Evolutionary conservation across 2,113 vertebrate species (phyloP).

Genomic region (Xyliphius kryptos): DNA sequence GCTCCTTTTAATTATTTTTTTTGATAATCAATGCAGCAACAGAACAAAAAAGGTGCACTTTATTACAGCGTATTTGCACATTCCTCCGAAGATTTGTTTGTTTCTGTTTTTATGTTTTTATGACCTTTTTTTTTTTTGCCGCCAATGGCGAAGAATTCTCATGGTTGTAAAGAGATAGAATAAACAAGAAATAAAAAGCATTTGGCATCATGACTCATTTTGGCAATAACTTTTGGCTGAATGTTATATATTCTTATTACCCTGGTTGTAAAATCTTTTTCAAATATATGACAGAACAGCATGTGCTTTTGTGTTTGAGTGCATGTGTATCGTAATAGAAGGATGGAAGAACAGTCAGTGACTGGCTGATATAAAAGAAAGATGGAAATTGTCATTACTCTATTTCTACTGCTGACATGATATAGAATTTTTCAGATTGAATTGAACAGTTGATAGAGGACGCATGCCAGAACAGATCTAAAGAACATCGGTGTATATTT

Average conservation of each 20-base stretch:
- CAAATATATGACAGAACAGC: not conserved
- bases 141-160: not conserved
- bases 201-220: not conserved
- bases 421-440: not conserved
- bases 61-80: not conserved
- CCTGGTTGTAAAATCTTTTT: not conserved
- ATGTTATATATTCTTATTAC: not conserved
- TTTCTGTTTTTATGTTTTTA: not conserved
- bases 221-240: not conserved
- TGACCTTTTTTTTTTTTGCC: not conserved
- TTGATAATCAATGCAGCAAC: not conserved
- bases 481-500: not conserved
- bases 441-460: not conserved
- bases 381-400: not conserved
- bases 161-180: not conserved
- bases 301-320: not conserved
- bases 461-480: not conserved
- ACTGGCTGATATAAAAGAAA: constrained; percentile 6
- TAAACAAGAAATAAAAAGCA: not conserved
- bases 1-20: not conserved
- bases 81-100: not conserved
- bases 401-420: not conserved
- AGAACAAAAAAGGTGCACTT: not conserved
- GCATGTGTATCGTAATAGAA: not conserved
- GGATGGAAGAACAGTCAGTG: not conserved